A percentile compares a stretch with the other conserved stretches of the same genome.
phyloP scores from a whole-genome alignment of 2,113 vertebrate species.

The Callaeas wilsoni region DNA sequence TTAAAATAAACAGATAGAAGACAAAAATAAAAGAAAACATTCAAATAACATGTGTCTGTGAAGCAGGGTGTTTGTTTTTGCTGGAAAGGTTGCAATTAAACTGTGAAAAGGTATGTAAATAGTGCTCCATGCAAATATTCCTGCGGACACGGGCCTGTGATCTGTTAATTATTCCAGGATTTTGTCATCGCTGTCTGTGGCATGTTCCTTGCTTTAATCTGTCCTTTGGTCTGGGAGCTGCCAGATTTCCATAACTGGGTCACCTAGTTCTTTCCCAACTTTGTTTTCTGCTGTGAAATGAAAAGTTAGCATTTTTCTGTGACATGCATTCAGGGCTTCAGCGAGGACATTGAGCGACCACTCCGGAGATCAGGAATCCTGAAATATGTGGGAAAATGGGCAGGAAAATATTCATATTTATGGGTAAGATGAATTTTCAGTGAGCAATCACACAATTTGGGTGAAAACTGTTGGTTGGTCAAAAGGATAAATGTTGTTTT shows the following conservation, averaged over 20 bases:
- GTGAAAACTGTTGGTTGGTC: neutral
- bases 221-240: constrained; percentile 29
- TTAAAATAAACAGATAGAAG: neutral
- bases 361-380: neutral
- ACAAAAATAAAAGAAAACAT: neutral
- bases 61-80: neutral
- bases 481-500: neutral
- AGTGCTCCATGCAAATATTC: constrained; percentile 16
- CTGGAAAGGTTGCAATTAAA: constrained; percentile 1
- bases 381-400: neutral
- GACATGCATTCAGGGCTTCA: neutral
- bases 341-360: neutral
- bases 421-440: neutral
- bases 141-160: neutral
- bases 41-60: neutral
- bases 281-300: constrained; percentile 6
- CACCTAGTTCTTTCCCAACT: constrained; percentile 23
- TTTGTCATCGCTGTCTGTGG: constrained; percentile 35
- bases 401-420: neutral
- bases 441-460: neutral
- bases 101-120: neutral
- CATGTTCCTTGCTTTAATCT: constrained; percentile 21
- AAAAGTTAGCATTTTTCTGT: constrained; percentile 29
- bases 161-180: neutral
- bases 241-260: constrained; percentile 49